A percentile compares a stretch with the other conserved stretches of the same genome.
Conservation (phyloP, 2,888 invertebrate genomes). For the Apoda limacodes region DNA sequence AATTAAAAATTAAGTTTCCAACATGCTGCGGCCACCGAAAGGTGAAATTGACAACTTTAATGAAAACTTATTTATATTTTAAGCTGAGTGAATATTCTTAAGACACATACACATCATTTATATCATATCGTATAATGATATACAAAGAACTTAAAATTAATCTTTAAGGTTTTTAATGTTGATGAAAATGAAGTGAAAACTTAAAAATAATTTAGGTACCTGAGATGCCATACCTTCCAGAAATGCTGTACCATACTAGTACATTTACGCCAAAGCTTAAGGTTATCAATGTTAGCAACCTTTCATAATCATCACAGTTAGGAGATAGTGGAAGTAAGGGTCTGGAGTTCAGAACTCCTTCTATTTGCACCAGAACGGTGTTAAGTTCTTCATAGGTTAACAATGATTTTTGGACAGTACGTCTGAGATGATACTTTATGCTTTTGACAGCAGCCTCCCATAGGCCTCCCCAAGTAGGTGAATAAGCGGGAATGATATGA, state of each 20-base stretch:
- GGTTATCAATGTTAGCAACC: conserved; percentile 3
- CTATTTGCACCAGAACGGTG: conserved; percentile 19
- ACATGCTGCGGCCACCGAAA: too few species aligned
- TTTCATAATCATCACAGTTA: conserved; percentile 19
- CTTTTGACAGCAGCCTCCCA: conserved; percentile 13
- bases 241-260: conserved; percentile 6
- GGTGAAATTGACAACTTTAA: too few species aligned
- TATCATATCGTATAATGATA: too few species aligned
- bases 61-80: too few species aligned
- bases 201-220: too few species aligned
- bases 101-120: too few species aligned
- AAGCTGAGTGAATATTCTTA: too few species aligned
- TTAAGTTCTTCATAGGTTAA: conserved; percentile 20
- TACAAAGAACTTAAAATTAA: too few species aligned
- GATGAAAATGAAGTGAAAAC: too few species aligned
- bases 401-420: conserved; percentile 21
- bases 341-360: conserved; percentile 20
- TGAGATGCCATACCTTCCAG: too few species aligned
- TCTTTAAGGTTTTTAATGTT: too few species aligned
- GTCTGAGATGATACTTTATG: conserved; percentile 15
- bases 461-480: conserved; percentile 13
- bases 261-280: conserved; percentile 8
- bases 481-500: conserved; percentile 15
- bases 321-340: conserved; percentile 20
- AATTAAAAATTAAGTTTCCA: too few species aligned